Evolutionary conservation across 2,888 invertebrate genomes (phyloP).

Genomic region (Pecten maximus): DNA sequence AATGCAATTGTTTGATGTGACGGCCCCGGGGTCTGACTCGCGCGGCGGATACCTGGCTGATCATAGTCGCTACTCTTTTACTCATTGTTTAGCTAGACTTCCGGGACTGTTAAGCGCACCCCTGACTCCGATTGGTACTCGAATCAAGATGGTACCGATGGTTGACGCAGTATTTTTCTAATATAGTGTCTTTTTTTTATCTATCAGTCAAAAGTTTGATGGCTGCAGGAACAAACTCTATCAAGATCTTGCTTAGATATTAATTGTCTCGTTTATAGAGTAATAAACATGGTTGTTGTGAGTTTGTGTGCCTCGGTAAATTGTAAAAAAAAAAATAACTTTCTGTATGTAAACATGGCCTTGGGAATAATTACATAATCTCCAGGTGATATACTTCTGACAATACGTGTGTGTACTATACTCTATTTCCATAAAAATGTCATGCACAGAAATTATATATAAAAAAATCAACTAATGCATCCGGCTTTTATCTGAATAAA

Average conservation of each 20-base stretch:
- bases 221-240: background rate
- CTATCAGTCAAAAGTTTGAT: background rate
- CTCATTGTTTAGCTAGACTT: background rate
- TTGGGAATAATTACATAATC: too few species aligned
- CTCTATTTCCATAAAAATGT: too few species aligned
- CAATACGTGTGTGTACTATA: too few species aligned
- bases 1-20: conserved; percentile 41
- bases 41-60: conserved; percentile 22
- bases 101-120: conserved; percentile 9
- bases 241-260: background rate
- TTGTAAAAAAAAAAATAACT: too few species aligned
- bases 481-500: too few species aligned
- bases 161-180: background rate
- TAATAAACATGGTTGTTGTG: background rate
- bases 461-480: too few species aligned
- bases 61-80: background rate
- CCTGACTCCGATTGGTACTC: background rate
- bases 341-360: too few species aligned
- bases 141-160: conserved; percentile 7
- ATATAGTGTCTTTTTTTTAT: background rate
- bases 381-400: too few species aligned
- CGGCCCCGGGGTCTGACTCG: conserved; percentile 4
- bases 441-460: too few species aligned
- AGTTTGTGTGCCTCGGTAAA: background rate
- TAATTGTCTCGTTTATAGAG: background rate